Conservation (phyloP, 1,140 invertebrate species). For the Cryptotermes secundus region DNA sequence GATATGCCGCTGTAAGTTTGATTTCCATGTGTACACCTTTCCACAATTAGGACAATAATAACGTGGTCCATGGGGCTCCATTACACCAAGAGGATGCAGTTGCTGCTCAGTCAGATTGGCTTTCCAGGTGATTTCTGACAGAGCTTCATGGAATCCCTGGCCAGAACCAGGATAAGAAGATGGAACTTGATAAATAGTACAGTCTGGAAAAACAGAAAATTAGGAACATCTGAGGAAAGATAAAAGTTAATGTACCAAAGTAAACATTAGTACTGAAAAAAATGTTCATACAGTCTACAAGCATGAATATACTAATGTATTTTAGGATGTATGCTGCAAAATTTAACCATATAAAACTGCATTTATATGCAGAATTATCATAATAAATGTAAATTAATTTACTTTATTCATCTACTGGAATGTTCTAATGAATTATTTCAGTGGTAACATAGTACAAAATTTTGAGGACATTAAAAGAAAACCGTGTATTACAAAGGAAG, state of each 20-base stretch:
- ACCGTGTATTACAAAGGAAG: too few relatives aligned
- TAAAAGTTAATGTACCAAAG: background rate
- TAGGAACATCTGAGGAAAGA: background rate
- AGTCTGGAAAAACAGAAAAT: background rate
- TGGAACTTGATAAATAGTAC: background rate
- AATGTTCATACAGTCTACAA: too few relatives aligned
- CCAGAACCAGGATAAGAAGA: background rate
- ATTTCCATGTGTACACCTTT: constrained; percentile 27
- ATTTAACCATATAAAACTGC: too few relatives aligned
- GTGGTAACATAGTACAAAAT: too few relatives aligned
- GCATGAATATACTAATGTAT: too few relatives aligned
- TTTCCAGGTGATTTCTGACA: background rate
- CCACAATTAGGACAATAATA: constrained; percentile 22
- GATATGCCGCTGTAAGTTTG: constrained; percentile 30
- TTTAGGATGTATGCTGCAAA: too few relatives aligned
- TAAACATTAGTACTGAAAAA: too few relatives aligned
- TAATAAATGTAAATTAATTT: too few relatives aligned
- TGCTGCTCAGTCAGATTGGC: background rate
- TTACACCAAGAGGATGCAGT: background rate
- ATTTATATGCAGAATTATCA: too few relatives aligned
- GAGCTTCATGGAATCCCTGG: background rate
- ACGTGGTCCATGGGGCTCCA: background rate
- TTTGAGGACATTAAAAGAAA: too few relatives aligned
- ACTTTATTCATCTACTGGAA: too few relatives aligned
- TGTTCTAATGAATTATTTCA: too few relatives aligned